phyloP scores from a whole-genome alignment of 2,797 vertebrate species.

The Sebastes reedi region DNA sequence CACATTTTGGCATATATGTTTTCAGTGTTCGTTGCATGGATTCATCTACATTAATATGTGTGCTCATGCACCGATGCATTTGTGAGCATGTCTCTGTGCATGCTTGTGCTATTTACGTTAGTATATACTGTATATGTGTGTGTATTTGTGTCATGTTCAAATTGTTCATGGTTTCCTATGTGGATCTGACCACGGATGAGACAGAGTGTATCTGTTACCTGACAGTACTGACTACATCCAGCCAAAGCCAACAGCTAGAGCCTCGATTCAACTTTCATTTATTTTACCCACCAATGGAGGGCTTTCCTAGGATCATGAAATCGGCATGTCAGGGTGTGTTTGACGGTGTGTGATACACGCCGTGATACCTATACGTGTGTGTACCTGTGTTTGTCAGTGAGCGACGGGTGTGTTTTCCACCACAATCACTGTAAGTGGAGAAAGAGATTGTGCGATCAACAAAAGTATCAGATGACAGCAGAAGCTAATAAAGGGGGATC shows the following conservation, averaged over 20 bases:
- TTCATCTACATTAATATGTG: neutral
- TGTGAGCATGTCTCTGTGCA: neutral
- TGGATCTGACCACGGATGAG: neutral
- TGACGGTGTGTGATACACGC: neutral
- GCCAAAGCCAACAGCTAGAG: neutral
- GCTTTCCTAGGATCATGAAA: neutral
- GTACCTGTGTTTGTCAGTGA: slow-evolving; percentile 17
- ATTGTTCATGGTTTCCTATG: neutral
- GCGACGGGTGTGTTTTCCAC: slow-evolving; percentile 14
- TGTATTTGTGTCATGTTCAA: neutral
- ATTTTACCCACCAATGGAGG: neutral
- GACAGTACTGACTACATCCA: neutral
- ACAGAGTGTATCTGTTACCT: neutral
- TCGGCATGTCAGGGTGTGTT: neutral
- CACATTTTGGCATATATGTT: neutral
- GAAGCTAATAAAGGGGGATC: slow-evolving; percentile 51
- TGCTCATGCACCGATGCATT: neutral
- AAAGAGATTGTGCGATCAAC: slow-evolving; percentile 50
- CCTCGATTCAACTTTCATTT: slow-evolving; percentile 18
- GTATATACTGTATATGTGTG: neutral
- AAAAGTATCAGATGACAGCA: slow-evolving; percentile 52
- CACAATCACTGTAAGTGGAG: slow-evolving; percentile 28
- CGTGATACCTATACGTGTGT: neutral
- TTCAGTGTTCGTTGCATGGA: neutral
- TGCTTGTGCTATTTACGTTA: neutral